Evolutionary conservation across 2,797 vertebrate genomes (phyloP), one percentile per base, ranked within the genome.

Genomic region (Microctenopoma steveboyesi): DNA sequence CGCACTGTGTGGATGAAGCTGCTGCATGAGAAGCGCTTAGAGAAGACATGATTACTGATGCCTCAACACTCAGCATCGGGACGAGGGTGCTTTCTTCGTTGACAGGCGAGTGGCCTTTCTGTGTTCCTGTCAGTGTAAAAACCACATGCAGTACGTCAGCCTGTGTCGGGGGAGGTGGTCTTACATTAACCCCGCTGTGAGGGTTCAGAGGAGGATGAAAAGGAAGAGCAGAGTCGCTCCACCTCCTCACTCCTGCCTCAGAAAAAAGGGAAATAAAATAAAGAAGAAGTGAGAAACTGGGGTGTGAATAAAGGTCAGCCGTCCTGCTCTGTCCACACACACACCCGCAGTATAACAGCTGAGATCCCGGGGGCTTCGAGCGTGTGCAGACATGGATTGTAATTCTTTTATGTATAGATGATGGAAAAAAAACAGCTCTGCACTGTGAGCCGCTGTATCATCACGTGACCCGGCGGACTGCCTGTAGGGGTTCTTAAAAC

Each of bases 151-250:
- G 13, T 7, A 2, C 28, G 27, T 28, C 6, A 9, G 27, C 4
- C 18, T 62, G 49, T 72, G 47, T 63, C 79, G 3, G 39, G 85
- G 88, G 84, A 84, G 6, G 3, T 64, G 84, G 50, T 76, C 88
- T 79, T 65, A 84, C 76, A 89, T 92, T 92, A 89, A 92, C 91
- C 89, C 74, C 15, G 45, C 80, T 82, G 84, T 78, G 73, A 82
- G 79, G 78, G 85, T 84, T 87, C 74, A 79, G 74, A 83, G 82
- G 76, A 84, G 64, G 80, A 84, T 54, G 84, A 81, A 37, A 64
- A 80, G 16, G 69, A 83, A 61, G 40, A 71, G 40, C 75, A 81
- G 72, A 72, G 72, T 69, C 57, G 45, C 68, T 81, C 68, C 74
- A 66, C 86, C 82, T 84, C 73, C 73, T 71, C 83, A 59, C 82